A percentile compares a stretch with the other conserved stretches of the same genome.
Conservation (phyloP, 2,113 vertebrate genomes). For the Neofelis nebulosa region DNA sequence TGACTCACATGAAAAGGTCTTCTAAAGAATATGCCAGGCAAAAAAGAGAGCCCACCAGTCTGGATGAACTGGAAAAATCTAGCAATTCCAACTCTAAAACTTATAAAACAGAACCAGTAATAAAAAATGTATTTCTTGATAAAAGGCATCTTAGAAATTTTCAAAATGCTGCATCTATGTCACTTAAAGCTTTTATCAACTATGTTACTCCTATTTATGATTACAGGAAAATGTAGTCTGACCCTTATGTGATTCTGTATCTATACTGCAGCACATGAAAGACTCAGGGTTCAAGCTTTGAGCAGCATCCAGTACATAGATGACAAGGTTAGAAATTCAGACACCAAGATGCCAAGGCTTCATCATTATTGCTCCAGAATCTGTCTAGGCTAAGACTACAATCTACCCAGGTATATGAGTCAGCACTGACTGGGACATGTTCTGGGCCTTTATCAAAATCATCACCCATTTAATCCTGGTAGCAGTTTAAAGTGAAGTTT, state of each 20-base stretch:
- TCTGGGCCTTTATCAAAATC: neutral
- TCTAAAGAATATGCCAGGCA: neutral
- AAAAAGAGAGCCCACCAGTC: neutral
- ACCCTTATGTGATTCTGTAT: neutral
- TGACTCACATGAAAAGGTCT: neutral
- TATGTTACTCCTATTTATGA: neutral
- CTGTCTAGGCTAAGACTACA: neutral
- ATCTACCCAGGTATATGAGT: neutral
- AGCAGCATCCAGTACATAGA: neutral
- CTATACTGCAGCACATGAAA: neutral
- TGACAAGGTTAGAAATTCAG: neutral
- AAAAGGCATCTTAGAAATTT: conserved; percentile 12
- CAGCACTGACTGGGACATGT: neutral
- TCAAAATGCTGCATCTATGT: neutral
- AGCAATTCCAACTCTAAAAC: neutral
- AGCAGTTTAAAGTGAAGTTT: neutral
- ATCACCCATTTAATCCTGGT: neutral
- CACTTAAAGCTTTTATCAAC: neutral
- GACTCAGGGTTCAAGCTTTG: neutral
- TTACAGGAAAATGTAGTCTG: neutral
- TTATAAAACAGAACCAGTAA: neutral
- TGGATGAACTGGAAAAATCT: neutral
- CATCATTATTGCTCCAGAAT: neutral
- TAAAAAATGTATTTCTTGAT: neutral
- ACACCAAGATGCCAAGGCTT: no score